phyloP scores from a whole-genome alignment of 2,888 invertebrate genomes.

The Chalcis sispes region DNA sequence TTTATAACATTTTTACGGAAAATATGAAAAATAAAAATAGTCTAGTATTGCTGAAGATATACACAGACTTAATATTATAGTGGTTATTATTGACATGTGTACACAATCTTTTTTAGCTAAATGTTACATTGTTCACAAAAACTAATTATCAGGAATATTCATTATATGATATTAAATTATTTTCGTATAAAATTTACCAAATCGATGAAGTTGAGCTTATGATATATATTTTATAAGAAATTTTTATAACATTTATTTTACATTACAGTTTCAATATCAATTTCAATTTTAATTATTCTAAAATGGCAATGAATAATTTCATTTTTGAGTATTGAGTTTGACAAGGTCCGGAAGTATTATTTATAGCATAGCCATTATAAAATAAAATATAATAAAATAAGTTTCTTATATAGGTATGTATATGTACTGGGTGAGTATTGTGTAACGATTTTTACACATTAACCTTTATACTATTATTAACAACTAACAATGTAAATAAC shows the following conservation, averaged over 20 bases:
- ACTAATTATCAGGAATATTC: constrained; percentile 45
- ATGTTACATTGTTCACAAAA: constrained; percentile 17
- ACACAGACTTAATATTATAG: constrained; percentile 51
- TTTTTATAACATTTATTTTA: constrained; percentile 37
- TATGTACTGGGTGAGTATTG: constrained; percentile 39
- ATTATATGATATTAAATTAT: constrained; percentile 52
- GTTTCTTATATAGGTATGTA: constrained; percentile 40
- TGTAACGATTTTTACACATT: constrained; percentile 44
- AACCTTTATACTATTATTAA: constrained; percentile 41
- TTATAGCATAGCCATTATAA: constrained; percentile 50
- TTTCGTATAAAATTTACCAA: constrained; percentile 61
- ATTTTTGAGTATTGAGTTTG: constrained; percentile 43
- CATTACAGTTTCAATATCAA: constrained; percentile 43
- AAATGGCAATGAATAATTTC: constrained; percentile 27
- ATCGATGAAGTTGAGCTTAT: constrained; percentile 40
- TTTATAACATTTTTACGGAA: constrained; percentile 54
- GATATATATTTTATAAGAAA: constrained; percentile 18
- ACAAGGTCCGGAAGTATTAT: constrained; percentile 32
- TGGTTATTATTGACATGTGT: constrained; percentile 62
- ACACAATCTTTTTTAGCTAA: constrained; percentile 56
- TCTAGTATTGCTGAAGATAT: constrained; percentile 44
- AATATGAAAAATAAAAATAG: constrained; percentile 56
- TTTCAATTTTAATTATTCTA: constrained; percentile 39
- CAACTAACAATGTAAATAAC: constrained; percentile 31
- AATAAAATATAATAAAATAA: constrained; percentile 54